Base-by-base conservation (phyloP, 1,140 invertebrate genomes). In the Trichonephila clavata region DNA sequence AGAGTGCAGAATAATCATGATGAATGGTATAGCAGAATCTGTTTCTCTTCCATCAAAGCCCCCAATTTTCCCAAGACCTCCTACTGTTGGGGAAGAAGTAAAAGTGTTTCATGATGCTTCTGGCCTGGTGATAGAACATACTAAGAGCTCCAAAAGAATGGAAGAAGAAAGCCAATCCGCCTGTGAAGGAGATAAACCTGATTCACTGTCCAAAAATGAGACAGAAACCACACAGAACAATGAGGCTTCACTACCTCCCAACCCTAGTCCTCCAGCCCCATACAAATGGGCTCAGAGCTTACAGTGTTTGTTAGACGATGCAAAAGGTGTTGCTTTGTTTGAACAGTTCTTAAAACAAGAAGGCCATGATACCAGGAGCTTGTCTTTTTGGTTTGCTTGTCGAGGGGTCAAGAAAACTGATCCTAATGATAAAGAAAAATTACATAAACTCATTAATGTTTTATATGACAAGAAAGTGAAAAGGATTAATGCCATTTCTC, bases 281-380 rank as follows among this genome's bases (percentile, higher is more conserved):
- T 96, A 98, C 94, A 97, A 97, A 95, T 99, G 98, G 98, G 98
- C 98, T 39, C 96, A 97, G 95, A 98, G 97, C 95, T 96, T 99
- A 94, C 97, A 97, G 95, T 97, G 97, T 95, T 96, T 99, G 94
- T 96, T 99, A 94, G 96, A 97, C 95, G 98, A 99, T 96, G 97
- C 97, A 92, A 98, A 98, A 95, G 98, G 98, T 81, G 97, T 98
- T 92, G 97, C 97, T 86, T 96, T 99, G 94, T 99, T 99, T 96
- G 97, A 97, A 95, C 97, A 97, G 95, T 99, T 98, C 96, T 97
- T 99, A 94, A 96, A 97, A 95, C 97, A 98, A 95, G 98, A 99
- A 96, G 97, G 97, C 92, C 97, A 97, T 94, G 95, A 95, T 21
- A 94, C 94, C 39, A 97, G 96, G 98, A 97, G 96, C 97, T 98